Evolutionary conservation across 1,140 invertebrate species (phyloP), one percentile per base, ranked within the genome.

Genomic region (Lanistes nyassanus): DNA sequence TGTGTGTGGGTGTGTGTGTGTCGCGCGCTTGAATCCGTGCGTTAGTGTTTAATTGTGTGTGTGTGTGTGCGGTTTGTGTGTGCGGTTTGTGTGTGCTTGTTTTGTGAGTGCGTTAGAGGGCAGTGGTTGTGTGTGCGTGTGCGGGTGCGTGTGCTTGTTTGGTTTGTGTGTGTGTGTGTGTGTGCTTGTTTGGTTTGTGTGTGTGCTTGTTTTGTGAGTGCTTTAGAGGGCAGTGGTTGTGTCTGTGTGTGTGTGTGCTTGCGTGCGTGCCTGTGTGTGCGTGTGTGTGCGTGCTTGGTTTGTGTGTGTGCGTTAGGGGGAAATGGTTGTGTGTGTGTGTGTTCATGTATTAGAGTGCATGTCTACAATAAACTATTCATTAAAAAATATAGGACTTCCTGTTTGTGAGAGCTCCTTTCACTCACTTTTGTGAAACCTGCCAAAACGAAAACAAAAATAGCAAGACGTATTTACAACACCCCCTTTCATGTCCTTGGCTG

Each of bases 171-270:
- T 31, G 60, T 31, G 60, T 31, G 60, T 31, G 23, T 16, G 60
- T 1, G 60, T n/a, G 60, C 37, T 29, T 31, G 23, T 64, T 29
- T 64, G 60, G 60, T 64, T 29, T 64, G 60, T 16, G 60, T 64
- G 60, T 4, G 60, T 64, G 60, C 37, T 29, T 4, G 60, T 64
- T 64, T 9, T 31, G 60, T 64, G 60, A 19, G 60, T 31, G 60
- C n/a, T 29, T 64, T 13, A 34, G 60, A 19, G 60, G 31, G 26
- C 37, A 36, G 56, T 60, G 56, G 7, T 23, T 60, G 56, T 60
- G 56, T 21, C 23, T 60, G 56, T 60, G 56, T 21, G 56, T 21
- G 56, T 60, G 56, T 66, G 64, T 66, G 64, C 23, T n/a, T 66
- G 64, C 23, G 64, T 66, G 64, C 29, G 64, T 39, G 64, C 29